Evolutionary conservation across 2,113 vertebrate species (phyloP).

Genomic region (Cynocephalus volans): DNA sequence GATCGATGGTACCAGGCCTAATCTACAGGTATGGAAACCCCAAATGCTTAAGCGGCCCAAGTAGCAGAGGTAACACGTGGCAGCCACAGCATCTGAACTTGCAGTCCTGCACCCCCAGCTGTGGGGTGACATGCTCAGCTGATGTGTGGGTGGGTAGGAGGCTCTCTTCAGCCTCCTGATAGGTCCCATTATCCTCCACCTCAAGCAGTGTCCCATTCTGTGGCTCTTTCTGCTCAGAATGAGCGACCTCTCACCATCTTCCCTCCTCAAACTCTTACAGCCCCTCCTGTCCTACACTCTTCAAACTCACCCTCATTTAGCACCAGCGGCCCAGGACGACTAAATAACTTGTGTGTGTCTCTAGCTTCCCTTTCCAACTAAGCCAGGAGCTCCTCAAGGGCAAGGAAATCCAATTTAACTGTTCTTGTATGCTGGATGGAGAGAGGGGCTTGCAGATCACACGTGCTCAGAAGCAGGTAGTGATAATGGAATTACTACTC

Average conservation of each 20-base stretch:
- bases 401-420: background rate
- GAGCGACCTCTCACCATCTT: background rate
- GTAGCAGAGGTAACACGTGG: accelerated
- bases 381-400: background rate
- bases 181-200: background rate
- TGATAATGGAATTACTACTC: too few species aligned
- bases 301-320: background rate
- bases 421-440: background rate
- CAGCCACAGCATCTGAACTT: background rate
- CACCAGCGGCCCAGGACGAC: background rate
- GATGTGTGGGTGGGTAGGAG: background rate
- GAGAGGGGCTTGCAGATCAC: background rate
- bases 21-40: background rate
- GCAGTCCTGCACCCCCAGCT: too few species aligned
- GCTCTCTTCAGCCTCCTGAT: background rate
- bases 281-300: background rate
- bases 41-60: background rate
- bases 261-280: background rate
- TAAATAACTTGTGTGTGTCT: background rate
- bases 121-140: accelerated
- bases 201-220: background rate
- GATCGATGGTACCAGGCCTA: background rate
- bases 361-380: background rate
- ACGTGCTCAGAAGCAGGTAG: background rate
- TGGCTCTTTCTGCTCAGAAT: background rate